phyloP scores from a whole-genome alignment of 2,797 vertebrate genomes.

The Mormyrus hasselquistii region DNA sequence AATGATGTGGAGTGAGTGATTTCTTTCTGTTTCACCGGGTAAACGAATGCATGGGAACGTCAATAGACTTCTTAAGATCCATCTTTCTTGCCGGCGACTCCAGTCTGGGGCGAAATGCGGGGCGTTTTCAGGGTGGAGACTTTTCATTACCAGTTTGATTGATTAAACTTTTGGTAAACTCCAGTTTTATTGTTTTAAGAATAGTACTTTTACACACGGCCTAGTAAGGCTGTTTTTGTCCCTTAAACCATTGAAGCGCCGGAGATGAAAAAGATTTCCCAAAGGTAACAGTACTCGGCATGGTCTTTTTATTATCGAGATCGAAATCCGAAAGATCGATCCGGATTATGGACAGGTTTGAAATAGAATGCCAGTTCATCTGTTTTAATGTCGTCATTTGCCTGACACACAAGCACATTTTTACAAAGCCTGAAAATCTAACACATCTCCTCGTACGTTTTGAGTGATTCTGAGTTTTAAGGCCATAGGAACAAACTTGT shows the following conservation, averaged over 20 bases:
- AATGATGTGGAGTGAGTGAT: constrained; percentile 31
- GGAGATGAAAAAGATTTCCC: neutral
- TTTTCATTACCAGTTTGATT: neutral
- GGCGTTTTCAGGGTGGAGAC: neutral
- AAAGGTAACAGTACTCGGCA: neutral
- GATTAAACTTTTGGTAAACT: neutral
- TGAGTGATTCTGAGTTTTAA: neutral
- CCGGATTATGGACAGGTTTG: neutral
- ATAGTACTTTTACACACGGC: neutral
- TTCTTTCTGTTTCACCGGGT: constrained; percentile 18
- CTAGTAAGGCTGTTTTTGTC: neutral
- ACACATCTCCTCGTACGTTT: neutral
- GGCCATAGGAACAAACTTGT: neutral
- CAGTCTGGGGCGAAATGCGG: neutral
- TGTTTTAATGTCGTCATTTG: neutral
- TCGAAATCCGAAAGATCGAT: neutral
- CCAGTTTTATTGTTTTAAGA: neutral
- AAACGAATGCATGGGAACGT: neutral
- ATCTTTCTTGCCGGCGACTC: neutral
- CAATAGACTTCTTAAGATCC: neutral
- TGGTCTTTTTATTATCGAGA: neutral
- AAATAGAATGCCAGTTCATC: neutral
- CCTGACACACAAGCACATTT: neutral
- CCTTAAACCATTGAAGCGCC: neutral
- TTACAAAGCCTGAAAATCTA: neutral